Percentiles rank a stretch among this genome's conserved stretches.
phyloP scores from a whole-genome alignment of 1,140 invertebrate species.

The Leucophenga varia region DNA sequence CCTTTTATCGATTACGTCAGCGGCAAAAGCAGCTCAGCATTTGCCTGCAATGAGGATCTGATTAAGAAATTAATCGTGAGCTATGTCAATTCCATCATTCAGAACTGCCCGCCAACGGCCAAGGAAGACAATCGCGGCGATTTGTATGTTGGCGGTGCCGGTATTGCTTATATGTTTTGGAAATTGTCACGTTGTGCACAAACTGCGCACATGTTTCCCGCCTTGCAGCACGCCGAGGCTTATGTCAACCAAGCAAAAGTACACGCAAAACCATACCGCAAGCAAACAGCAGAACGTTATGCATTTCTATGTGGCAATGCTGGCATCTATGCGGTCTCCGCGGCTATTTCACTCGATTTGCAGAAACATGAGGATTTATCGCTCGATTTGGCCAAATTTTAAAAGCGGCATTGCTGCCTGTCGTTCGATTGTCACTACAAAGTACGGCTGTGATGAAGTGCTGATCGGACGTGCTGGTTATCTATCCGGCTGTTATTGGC shows the following conservation, averaged over 20 bases:
- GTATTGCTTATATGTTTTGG: slow-evolving; percentile 57
- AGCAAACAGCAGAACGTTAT: not conserved
- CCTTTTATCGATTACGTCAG: not conserved
- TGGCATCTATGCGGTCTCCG: slow-evolving; percentile 62
- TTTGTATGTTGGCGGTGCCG: slow-evolving; percentile 56
- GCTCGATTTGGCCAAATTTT: slow-evolving; percentile 52
- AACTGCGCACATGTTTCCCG: slow-evolving; percentile 16
- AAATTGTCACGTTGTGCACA: slow-evolving; percentile 48
- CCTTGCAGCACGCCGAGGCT: slow-evolving; percentile 33
- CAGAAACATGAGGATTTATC: slow-evolving; percentile 33
- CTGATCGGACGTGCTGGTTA: slow-evolving; percentile 80
- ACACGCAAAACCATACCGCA: slow-evolving; percentile 18
- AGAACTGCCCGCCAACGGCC: not conserved
- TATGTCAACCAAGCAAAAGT: slow-evolving; percentile 40
- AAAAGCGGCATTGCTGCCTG: slow-evolving; percentile 25
- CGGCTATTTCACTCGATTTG: slow-evolving; percentile 34
- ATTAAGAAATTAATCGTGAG: not conserved
- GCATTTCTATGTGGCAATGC: not conserved
- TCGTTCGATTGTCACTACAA: slow-evolving; percentile 63
- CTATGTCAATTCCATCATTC: slow-evolving; percentile 4
- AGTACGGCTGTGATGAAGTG: slow-evolving; percentile 74
- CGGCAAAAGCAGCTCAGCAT: not conserved
- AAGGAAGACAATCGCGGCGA: slow-evolving; percentile 40
- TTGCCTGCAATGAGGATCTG: not conserved
- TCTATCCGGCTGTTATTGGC: slow-evolving; percentile 68